Conservation (phyloP, 2,888 invertebrate species). For the Deilephila elpenor region DNA sequence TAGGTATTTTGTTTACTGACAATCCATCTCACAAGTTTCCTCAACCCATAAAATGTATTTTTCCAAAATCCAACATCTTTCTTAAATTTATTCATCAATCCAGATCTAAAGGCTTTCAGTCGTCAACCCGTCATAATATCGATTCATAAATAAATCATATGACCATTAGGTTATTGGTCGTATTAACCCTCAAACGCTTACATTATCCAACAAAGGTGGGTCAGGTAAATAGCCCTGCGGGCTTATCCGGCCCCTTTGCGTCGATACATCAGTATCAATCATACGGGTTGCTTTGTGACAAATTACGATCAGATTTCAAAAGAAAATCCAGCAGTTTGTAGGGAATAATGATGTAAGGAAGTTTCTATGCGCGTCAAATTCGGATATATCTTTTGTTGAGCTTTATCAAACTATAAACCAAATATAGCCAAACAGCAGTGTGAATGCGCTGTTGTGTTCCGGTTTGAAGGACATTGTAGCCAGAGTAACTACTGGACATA, state of each 20-base stretch:
- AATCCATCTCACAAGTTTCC: too few species aligned
- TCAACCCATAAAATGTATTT: not conserved
- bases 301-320: conserved; percentile 21
- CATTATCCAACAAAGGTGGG: conserved; percentile 9
- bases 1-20: too few species aligned
- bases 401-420: too few species aligned
- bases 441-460: too few species aligned
- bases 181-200: conserved; percentile 18
- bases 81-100: not conserved
- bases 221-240: conserved; percentile 16
- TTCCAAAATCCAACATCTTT: not conserved
- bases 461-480: too few species aligned
- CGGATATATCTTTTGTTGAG: not conserved
- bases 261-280: conserved; percentile 27
- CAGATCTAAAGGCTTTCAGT: not conserved
- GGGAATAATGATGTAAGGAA: not conserved
- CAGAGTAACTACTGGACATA: too few species aligned
- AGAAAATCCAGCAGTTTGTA: not conserved
- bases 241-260: conserved; percentile 18
- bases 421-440: too few species aligned
- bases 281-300: conserved; percentile 21
- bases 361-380: not conserved
- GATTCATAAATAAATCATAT: not conserved
- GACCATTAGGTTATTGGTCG: not conserved
- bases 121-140: not conserved